Base-by-base conservation (phyloP, 2,113 vertebrate species). In the Ptilonorhynchus violaceus region DNA sequence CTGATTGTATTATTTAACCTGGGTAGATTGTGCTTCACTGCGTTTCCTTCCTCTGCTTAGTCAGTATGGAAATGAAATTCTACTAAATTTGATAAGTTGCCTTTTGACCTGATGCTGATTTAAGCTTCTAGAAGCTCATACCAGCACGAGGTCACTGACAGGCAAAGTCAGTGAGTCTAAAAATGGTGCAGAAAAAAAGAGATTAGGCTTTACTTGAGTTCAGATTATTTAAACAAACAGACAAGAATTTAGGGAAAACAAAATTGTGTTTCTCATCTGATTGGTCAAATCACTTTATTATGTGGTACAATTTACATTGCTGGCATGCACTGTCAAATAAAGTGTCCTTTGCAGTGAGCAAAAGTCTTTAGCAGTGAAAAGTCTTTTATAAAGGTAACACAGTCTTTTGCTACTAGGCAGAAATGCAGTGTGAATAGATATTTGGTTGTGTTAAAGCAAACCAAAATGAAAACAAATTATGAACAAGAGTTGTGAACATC, bases 241-340 rank as follows among this genome's bases (percentile, higher is more conserved):
- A 92, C 73, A 96, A 79, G 47, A 94, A 88, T 91, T 90, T 82
- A 80, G 68, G 82, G 95, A 96, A 97, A 97, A 69, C 14, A 93
- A 96, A 97, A 95, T 66, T 47, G 37, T 31, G 25, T 94, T 84
- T 93, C 75, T 88, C 73, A 80, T 75, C 93, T 85, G 62, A 70
- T 96, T 94, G 67, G 55, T 94, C 97, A 97, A 86, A 97, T 96
- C 88, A 67, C 85, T 98, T 98, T 98, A 98, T 98, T 98, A 83
- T 84, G 88, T 95, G 87, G 94, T 87, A 95, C 83, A 81, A 67
- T 93, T 96, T 94, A 91, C 88, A 93, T 70, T 47, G 95, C 97
- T 88, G 93, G 63, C 85, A 92, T 94, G 82, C 56, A 85, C 72
- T 89, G 85, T 97, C 85, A 86, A 88, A 85, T 88, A 91, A 96